Evolutionary conservation across 2,888 invertebrate genomes (phyloP).

Genomic region (Leucoma salicis): DNA sequence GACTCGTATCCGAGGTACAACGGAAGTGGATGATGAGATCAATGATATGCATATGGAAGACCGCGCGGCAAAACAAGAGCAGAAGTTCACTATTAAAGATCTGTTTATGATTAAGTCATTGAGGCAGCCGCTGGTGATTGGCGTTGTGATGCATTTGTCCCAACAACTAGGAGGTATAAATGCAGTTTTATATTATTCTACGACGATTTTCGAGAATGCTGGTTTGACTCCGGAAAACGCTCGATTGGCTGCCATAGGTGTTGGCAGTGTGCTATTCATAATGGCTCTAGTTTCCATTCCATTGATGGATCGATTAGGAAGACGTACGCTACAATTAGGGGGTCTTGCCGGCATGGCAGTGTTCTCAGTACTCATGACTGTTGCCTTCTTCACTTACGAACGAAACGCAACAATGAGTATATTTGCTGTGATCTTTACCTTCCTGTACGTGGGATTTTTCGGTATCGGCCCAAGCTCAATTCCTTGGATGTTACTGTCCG

Average conservation of each 20-base stretch:
- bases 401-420: constrained; percentile 68
- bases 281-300: constrained; percentile 90
- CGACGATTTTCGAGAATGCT: constrained; percentile 83
- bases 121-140: constrained; percentile 69
- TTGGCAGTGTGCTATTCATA: constrained; percentile 86
- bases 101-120: constrained; percentile 57
- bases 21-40: constrained; percentile 70
- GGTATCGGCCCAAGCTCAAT: constrained; percentile 79
- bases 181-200: constrained; percentile 87
- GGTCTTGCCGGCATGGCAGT: constrained; percentile 89
- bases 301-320: constrained; percentile 87
- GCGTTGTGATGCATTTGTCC: constrained; percentile 76
- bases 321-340: constrained; percentile 86
- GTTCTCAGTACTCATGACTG: constrained; percentile 86
- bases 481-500: constrained; percentile 79
- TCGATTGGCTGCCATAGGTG: constrained; percentile 86
- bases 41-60: constrained; percentile 76
- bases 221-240: constrained; percentile 83
- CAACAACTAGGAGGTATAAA: constrained; percentile 78
- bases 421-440: constrained; percentile 74
- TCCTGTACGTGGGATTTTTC: constrained; percentile 75
- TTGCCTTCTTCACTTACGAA: constrained; percentile 70
- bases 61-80: constrained; percentile 63
- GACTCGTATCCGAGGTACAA: constrained; percentile 58
- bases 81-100: constrained; percentile 65